These are phyloP conservation scores for Eubasilissa splendida DNA, from an alignment of 2,888 invertebrate species.

Conservation along the genomic window DNA sequence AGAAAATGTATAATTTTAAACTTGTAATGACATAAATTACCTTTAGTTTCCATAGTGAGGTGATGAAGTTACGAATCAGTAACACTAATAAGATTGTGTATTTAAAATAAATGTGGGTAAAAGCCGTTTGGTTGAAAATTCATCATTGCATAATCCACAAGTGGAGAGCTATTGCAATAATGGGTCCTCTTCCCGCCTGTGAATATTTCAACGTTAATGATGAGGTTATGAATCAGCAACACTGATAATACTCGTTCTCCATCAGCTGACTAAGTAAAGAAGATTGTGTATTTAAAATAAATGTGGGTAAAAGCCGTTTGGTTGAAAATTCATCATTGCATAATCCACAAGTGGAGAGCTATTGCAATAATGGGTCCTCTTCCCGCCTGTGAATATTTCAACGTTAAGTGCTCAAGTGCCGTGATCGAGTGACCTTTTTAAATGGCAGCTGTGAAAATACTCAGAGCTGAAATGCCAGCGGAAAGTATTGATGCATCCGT, in stretches of 20 bases:
- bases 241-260: too few species aligned
- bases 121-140: too few species aligned
- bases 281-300: too few species aligned
- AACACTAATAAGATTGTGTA: too few species aligned
- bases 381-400: conserved; percentile 47
- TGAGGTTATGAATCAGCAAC: too few species aligned
- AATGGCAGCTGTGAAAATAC: conserved; percentile 54
- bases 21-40: too few species aligned
- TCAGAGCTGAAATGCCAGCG: conserved; percentile 41
- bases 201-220: conserved; percentile 46
- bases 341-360: neutral
- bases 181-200: conserved; percentile 36
- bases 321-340: neutral
- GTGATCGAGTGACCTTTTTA: conserved; percentile 49
- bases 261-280: too few species aligned
- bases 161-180: neutral
- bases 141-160: neutral
- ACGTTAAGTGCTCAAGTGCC: conserved; percentile 49
- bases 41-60: too few species aligned
- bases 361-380: conserved; percentile 7
- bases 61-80: too few species aligned
- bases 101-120: too few species aligned
- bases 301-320: too few species aligned
- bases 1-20: too few species aligned
- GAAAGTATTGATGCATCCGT: conserved; percentile 27